Conservation (phyloP, 2,797 vertebrate genomes). For the Microctenopoma steveboyesi region DNA sequence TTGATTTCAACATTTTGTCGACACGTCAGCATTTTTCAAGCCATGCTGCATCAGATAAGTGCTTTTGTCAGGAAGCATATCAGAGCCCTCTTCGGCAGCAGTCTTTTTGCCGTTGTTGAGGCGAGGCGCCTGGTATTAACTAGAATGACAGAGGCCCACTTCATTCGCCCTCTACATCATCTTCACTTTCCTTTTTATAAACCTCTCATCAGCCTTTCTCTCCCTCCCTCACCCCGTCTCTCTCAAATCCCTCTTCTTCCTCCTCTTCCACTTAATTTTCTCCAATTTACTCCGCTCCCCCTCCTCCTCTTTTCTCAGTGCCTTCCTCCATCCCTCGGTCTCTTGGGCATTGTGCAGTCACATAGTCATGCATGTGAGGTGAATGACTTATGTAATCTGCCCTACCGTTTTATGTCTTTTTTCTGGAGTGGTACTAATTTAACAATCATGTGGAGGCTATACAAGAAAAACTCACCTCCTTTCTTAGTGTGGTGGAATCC, state of each 20-base stretch:
- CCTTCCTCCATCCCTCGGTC: constrained; percentile 59
- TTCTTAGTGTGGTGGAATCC: constrained; percentile 28
- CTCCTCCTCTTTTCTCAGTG: constrained; percentile 38
- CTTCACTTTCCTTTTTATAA: constrained; percentile 76
- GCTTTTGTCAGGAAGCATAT: constrained; percentile 63
- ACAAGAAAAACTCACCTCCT: constrained; percentile 26
- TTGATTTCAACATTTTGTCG: constrained; percentile 55
- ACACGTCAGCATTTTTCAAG: constrained; percentile 55
- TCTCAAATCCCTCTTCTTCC: constrained; percentile 61
- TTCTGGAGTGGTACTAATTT: constrained; percentile 32
- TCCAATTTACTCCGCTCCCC: constrained; percentile 74
- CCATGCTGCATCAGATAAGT: constrained; percentile 63
- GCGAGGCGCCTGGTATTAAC: constrained; percentile 58
- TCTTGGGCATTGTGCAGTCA: constrained; percentile 79
- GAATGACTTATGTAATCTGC: constrained; percentile 80
- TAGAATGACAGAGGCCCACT: constrained; percentile 69
- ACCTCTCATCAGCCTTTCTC: constrained; percentile 64
- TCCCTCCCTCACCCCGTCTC: constrained; percentile 23
- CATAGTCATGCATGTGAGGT: constrained; percentile 83
- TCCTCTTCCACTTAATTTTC: constrained; percentile 76
- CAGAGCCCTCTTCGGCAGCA: constrained; percentile 51
- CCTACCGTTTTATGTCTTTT: constrained; percentile 39
- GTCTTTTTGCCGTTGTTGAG: constrained; percentile 49
- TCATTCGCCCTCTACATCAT: constrained; percentile 71
- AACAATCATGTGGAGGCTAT: constrained; percentile 23